Percentiles rank a stretch among this genome's conserved stretches.
Conservation (phyloP, 2,797 vertebrate genomes). For the Cygnus olor region DNA sequence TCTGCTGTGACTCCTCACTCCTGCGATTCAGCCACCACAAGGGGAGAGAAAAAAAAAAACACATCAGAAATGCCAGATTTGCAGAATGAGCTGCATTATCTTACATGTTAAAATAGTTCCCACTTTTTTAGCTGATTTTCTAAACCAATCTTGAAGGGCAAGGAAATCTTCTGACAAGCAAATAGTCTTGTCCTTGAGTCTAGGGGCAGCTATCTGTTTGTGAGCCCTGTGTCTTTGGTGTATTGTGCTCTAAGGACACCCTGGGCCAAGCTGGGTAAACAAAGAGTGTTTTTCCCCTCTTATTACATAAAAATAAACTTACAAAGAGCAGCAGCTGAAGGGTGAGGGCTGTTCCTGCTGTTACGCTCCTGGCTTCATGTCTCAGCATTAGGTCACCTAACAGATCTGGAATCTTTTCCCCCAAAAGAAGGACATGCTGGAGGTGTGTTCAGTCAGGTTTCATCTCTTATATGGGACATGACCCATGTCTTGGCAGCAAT, state of each 20-base stretch:
- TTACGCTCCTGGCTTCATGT: neutral
- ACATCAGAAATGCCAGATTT: neutral
- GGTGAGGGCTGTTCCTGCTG: neutral
- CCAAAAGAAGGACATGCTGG: rapidly evolving
- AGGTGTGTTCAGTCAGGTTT: rapidly evolving
- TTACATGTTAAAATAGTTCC: rapidly evolving
- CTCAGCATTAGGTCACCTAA: neutral
- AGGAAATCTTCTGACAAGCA: neutral
- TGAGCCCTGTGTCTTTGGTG: neutral
- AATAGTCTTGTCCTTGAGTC: neutral
- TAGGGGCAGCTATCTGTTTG: neutral
- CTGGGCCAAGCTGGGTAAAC: neutral
- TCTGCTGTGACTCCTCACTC: neutral
- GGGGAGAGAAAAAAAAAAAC: neutral
- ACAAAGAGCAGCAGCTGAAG: neutral
- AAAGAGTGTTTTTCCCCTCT: neutral
- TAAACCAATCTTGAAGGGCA: neutral
- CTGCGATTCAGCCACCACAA: neutral
- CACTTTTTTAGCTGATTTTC: neutral
- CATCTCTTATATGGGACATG: neutral
- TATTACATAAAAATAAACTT: neutral
- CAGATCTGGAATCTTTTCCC: neutral
- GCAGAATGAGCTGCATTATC: neutral
- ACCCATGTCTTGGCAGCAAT: neutral
- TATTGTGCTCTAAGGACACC: neutral